Evolutionary conservation across 2,113 vertebrate species (phyloP).

Genomic region (Martes martes): DNA sequence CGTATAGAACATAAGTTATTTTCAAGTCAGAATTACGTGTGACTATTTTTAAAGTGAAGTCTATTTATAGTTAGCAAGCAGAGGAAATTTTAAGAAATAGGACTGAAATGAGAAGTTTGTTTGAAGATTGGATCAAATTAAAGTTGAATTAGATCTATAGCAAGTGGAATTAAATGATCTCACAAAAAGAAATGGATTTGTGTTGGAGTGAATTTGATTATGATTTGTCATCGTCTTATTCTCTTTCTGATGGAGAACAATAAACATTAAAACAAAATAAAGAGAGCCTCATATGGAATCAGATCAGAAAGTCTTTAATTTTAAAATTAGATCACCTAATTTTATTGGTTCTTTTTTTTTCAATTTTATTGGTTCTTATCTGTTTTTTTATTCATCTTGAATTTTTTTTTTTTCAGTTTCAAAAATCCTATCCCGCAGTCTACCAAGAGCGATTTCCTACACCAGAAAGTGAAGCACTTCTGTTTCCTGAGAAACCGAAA

Average conservation of each 20-base stretch:
- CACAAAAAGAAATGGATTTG: not conserved
- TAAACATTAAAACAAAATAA: not conserved
- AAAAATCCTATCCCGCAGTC: conserved; percentile 90
- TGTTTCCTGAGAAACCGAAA: conserved; percentile 86
- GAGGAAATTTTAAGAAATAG: conserved; percentile 12
- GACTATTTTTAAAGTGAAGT: conserved; percentile 14
- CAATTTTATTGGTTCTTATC: conserved; percentile 31
- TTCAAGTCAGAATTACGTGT: conserved; percentile 15
- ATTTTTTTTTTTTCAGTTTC: conserved; percentile 83
- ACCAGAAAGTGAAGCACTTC: conserved; percentile 84
- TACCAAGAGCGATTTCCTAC: conserved; percentile 89
- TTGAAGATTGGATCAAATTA: not conserved
- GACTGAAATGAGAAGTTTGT: not conserved
- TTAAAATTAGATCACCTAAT: conserved; percentile 7
- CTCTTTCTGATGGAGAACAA: not conserved
- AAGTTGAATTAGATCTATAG: not conserved
- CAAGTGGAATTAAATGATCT: conserved; percentile 1
- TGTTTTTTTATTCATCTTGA: conserved; percentile 24
- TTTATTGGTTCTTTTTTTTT: conserved; percentile 28
- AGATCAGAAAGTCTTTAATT: not conserved
- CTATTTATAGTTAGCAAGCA: conserved; percentile 4
- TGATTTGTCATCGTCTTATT: not conserved
- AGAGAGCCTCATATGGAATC: not conserved
- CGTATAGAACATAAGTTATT: not conserved
- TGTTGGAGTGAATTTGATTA: not conserved